phyloP scores from a whole-genome alignment of 92 coral and sea anemone genomes.

The Anthopleura xanthogrammica region DNA sequence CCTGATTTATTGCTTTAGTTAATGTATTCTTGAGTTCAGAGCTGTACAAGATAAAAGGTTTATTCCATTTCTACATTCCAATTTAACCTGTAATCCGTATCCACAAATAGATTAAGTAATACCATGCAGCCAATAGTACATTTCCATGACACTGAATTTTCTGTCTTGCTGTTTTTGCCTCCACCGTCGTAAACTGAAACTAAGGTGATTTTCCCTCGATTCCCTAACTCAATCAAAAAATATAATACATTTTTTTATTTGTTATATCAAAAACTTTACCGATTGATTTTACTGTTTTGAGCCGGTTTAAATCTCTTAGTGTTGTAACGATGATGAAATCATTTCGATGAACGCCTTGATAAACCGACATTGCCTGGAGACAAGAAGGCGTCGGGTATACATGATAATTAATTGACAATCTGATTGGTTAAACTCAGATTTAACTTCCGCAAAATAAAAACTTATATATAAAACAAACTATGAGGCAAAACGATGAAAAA shows the following conservation, averaged over 20 bases:
- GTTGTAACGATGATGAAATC: not conserved
- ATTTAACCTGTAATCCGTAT: not conserved
- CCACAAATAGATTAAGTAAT: not conserved
- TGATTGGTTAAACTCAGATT: not conserved
- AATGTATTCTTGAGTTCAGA: not conserved
- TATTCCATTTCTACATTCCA: not conserved
- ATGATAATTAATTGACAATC: not conserved
- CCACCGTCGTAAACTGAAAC: too few relatives aligned
- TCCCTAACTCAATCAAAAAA: too few relatives aligned
- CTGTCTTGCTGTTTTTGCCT: too few relatives aligned
- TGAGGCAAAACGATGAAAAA: not conserved
- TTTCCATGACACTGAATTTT: not conserved
- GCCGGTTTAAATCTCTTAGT: not conserved
- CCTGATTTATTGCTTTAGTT: not conserved
- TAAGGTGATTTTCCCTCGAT: too few relatives aligned
- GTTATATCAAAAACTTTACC: not conserved
- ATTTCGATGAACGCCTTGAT: not conserved
- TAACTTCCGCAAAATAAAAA: not conserved
- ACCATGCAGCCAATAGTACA: not conserved
- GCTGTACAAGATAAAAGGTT: conserved; percentile 1
- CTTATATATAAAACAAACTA: not conserved
- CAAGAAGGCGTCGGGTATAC: conserved; percentile 2
- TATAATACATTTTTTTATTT: too few relatives aligned
- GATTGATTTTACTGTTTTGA: not conserved
- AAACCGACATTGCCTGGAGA: not conserved